Conservation (phyloP, 2,888 invertebrate species). For the Cheiracanthium punctorium region DNA sequence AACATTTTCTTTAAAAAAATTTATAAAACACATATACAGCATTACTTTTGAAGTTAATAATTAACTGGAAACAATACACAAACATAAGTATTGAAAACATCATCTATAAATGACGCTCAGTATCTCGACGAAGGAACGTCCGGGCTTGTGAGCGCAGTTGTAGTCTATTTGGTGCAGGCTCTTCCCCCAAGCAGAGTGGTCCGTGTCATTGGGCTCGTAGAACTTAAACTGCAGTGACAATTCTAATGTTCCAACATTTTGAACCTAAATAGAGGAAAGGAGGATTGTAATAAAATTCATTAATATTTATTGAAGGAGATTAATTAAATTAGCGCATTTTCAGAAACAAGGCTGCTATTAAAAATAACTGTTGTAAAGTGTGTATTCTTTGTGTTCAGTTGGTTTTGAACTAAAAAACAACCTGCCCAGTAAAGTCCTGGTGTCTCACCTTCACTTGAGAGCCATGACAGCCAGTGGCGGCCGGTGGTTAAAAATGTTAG, state of each 20-base stretch:
- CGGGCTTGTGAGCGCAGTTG: conserved; percentile 39
- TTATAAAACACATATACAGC: neutral
- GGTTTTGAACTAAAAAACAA: no score
- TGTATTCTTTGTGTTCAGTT: no score
- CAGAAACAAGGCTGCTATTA: no score
- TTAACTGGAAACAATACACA: neutral
- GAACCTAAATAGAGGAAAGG: conserved; percentile 26
- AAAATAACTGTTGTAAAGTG: no score
- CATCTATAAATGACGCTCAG: conserved; percentile 36
- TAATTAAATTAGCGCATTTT: no score
- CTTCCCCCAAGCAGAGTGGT: conserved; percentile 50
- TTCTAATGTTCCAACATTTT: conserved; percentile 34
- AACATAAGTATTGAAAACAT: neutral
- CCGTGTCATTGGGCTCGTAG: conserved; percentile 25
- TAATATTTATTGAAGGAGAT: no score
- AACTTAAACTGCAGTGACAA: conserved; percentile 51
- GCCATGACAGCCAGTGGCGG: no score
- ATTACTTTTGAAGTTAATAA: neutral
- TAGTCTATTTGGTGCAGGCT: conserved; percentile 49
- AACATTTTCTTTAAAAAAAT: no score
- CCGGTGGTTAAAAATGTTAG: no score
- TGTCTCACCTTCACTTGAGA: no score
- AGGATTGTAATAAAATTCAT: no score
- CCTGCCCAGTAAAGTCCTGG: no score
- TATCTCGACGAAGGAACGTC: conserved; percentile 48